phyloP scores from a whole-genome alignment of 2,113 vertebrate species.

The Camelus bactrianus region DNA sequence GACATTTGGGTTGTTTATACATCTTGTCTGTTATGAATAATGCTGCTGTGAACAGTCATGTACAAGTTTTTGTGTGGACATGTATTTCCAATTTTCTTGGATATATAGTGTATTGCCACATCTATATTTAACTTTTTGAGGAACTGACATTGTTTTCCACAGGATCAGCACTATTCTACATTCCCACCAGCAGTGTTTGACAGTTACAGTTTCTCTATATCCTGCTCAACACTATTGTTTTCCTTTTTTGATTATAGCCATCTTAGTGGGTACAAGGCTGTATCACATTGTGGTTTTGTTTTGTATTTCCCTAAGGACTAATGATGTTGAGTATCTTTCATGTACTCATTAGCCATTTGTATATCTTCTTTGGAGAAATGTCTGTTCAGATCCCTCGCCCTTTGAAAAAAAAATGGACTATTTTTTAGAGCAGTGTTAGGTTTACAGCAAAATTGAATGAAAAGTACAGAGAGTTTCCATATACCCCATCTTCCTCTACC shows the following conservation, averaged over 20 bases:
- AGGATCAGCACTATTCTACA: not conserved
- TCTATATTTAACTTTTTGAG: not conserved
- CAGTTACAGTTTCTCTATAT: not conserved
- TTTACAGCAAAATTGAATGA: not conserved
- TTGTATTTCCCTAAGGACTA: not conserved
- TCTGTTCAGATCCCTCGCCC: not conserved
- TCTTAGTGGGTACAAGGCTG: not conserved
- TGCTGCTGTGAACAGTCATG: not conserved
- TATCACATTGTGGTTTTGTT: not conserved
- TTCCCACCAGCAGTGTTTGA: not conserved
- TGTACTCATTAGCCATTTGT: not conserved
- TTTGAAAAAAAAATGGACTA: not conserved
- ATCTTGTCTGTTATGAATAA: conserved; percentile 26
- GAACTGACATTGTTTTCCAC: not conserved
- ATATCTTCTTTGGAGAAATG: not conserved
- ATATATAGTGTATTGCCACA: not conserved
- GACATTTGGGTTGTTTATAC: not conserved
- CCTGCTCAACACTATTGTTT: not conserved
- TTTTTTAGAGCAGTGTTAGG: conserved; percentile 4
- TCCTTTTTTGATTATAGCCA: not conserved
- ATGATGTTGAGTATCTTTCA: not conserved
- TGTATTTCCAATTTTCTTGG: conserved; percentile 5
- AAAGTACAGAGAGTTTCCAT: not conserved
- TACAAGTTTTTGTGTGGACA: not conserved
- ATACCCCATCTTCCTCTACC: too few relatives aligned